Conservation (phyloP, 2,113 vertebrate species). For the Psettodes erumei region DNA sequence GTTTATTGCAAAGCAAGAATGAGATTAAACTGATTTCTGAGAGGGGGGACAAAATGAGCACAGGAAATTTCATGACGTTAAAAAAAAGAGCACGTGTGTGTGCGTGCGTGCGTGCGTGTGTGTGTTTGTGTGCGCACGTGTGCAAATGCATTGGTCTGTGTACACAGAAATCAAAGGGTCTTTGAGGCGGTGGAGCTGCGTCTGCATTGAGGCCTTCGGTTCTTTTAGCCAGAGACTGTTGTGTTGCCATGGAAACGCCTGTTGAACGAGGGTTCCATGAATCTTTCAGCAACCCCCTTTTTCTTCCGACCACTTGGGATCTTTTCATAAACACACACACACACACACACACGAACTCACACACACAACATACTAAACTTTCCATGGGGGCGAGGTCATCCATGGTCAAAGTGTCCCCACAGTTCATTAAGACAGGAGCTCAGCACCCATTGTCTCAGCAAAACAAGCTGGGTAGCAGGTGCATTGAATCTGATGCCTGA, state of each 20-base stretch:
- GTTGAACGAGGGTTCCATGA: slow-evolving; percentile 78
- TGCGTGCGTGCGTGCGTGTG: not conserved
- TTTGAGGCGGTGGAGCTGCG: slow-evolving; percentile 68
- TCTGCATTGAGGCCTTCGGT: slow-evolving; percentile 72
- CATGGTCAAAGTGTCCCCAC: slow-evolving; percentile 13
- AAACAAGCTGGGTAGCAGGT: not conserved
- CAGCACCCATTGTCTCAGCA: not conserved
- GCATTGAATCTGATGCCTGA: not conserved
- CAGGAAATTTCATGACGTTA: slow-evolving; percentile 16
- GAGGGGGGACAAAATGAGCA: slow-evolving; percentile 15
- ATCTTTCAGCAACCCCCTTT: slow-evolving; percentile 74
- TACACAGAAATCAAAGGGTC: slow-evolving; percentile 73
- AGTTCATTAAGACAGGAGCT: not conserved
- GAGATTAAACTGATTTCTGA: slow-evolving; percentile 44
- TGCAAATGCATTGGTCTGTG: slow-evolving; percentile 32
- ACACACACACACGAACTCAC: slow-evolving; percentile 20
- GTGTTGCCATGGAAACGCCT: slow-evolving; percentile 82
- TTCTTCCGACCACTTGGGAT: slow-evolving; percentile 66
- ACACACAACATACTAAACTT: slow-evolving; percentile 64
- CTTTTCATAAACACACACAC: slow-evolving; percentile 56
- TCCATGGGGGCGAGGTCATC: not conserved
- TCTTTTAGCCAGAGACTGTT: slow-evolving; percentile 72
- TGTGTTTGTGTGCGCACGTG: slow-evolving; percentile 19
- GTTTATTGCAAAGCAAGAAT: slow-evolving; percentile 46
- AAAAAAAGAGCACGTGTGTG: not conserved